Percentiles rank a stretch among this genome's conserved stretches.
Evolutionary conservation across 2,797 vertebrate genomes (phyloP).

Genomic region (Choloepus didactylus): DNA sequence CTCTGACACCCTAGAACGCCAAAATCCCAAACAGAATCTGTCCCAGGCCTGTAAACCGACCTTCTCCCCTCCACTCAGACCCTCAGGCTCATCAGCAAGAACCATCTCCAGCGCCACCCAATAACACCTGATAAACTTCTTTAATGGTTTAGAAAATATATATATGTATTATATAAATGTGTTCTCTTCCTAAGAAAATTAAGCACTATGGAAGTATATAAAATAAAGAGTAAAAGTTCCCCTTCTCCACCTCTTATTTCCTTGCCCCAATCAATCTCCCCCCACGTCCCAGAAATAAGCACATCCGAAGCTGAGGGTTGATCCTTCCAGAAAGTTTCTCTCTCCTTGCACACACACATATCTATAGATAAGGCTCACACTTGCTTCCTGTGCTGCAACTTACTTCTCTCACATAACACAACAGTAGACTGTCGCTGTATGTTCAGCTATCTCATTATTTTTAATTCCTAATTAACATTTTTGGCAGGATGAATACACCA

Average conservation of each 20-base stretch:
- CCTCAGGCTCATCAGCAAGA: background rate
- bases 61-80: background rate
- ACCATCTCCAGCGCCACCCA: background rate
- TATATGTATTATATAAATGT: background rate
- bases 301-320: background rate
- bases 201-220: background rate
- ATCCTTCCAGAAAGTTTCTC: background rate
- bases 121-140: background rate
- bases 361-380: too few relatives aligned
- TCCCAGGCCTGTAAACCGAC: accelerated
- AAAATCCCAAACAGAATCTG: background rate
- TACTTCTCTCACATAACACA: background rate
- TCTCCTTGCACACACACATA: background rate
- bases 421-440: background rate
- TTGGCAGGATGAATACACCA: background rate
- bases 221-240: background rate
- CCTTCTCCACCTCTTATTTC: background rate
- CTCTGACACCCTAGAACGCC: background rate
- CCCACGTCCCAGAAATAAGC: background rate
- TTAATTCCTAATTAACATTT: background rate
- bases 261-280: background rate
- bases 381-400: too few relatives aligned
- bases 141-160: background rate
- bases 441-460: background rate
- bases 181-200: background rate